Evolutionary conservation across 2,888 invertebrate species (phyloP), one percentile per base, ranked within the genome.

Genomic region (Melikaiella ostensackeni): DNA sequence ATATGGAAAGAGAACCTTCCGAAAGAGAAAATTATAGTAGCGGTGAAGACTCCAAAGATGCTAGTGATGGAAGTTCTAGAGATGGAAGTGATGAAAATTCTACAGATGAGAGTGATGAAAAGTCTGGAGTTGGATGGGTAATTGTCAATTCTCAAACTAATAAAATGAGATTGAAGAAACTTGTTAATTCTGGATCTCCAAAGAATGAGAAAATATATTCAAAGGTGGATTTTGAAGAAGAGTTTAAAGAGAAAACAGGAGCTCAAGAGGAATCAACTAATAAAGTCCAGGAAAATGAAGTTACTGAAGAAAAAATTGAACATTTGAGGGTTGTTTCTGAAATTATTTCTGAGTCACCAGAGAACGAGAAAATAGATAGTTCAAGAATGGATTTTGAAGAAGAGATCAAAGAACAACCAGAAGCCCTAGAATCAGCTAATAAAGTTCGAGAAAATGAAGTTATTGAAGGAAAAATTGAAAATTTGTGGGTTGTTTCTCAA

Each of bases 61-160:
- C 7, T 50, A 8, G 7, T 8, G 19, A 50, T 9, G 21, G n/a
- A 55, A 50, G n/a, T n/a, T 50, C 50, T 1, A 42, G 16, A 42
- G 42, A 42, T 16, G 16, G 42, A 42, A 42, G 42, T 42, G 42
- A 42, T 16, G 42, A 42, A 42, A 42, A 42, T 16, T 42, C 42
- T 5, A 16, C 42, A 6, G 42, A 42, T 42, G 16, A 16, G 6
- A 42, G 9, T 55, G 50, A 55, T 19, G 9, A 21, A 21, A 21
- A 21, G 6, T 55, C 50, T 2, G 5, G 21, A 21, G 8, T 55
- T 21, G 50, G 50, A 55, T 35, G 63, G 35, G 63, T 35, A 13
- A 63, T 63, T 33, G 35, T n/a, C 21, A 63, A 63, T 63, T 63
- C 50, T 21, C n/a, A 55, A 21, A n/a, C 21, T 21, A 55, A 55